Evolutionary conservation across 2,888 invertebrate species (phyloP).

Genomic region (Campaea margaritaria): DNA sequence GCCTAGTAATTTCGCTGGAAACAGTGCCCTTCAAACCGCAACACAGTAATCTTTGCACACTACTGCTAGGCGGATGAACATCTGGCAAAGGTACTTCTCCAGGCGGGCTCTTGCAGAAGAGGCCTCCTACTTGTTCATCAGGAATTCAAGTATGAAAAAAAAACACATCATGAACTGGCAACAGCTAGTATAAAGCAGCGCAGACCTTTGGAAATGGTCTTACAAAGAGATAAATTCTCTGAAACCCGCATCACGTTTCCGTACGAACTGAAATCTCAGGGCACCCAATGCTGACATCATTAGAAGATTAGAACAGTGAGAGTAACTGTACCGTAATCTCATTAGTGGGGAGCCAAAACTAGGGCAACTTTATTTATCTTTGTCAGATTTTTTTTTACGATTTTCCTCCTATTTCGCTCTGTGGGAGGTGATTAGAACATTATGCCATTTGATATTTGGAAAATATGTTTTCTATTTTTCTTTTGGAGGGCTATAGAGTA

Average conservation of each 20-base stretch:
- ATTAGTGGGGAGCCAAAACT: slow-evolving; percentile 39
- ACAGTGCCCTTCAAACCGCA: too few species aligned
- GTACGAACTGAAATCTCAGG: slow-evolving; percentile 15
- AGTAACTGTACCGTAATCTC: slow-evolving; percentile 38
- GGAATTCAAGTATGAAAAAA: too few species aligned
- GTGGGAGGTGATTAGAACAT: slow-evolving; percentile 18
- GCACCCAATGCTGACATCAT: slow-evolving; percentile 20
- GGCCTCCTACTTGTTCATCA: too few species aligned
- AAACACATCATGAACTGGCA: too few species aligned
- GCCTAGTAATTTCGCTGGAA: too few species aligned
- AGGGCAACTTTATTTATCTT: slow-evolving; percentile 41
- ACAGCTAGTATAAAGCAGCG: too few species aligned
- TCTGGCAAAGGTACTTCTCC: too few species aligned
- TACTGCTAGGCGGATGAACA: too few species aligned
- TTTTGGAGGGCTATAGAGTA: background rate
- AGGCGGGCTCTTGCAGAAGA: too few species aligned
- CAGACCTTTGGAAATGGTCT: background rate
- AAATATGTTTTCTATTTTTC: slow-evolving; percentile 2
- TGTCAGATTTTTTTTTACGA: slow-evolving; percentile 40
- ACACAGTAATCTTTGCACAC: too few species aligned
- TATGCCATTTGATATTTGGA: slow-evolving; percentile 13
- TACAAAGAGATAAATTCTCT: background rate
- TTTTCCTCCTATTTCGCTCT: slow-evolving; percentile 35
- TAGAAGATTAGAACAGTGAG: slow-evolving; percentile 27
- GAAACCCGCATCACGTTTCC: background rate